phyloP scores from a whole-genome alignment of 2,888 invertebrate genomes.

The Dryadula phaetusa region DNA sequence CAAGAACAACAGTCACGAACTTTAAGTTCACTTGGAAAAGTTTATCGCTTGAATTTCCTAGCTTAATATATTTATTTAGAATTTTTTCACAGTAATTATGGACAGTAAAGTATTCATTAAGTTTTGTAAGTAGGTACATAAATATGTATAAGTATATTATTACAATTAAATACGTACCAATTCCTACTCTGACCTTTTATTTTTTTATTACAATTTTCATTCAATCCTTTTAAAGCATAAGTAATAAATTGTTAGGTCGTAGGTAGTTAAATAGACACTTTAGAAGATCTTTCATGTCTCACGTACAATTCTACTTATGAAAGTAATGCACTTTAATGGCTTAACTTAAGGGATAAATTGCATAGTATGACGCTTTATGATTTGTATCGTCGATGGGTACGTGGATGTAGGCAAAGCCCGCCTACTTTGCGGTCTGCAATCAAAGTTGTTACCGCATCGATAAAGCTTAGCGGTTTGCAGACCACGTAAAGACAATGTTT shows the following conservation, averaged over 20 bases:
- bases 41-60: slow-evolving; percentile 5
- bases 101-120: no score
- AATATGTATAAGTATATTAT: not conserved
- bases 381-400: slow-evolving; percentile 49
- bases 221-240: slow-evolving; percentile 48
- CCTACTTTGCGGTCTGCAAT: slow-evolving; percentile 53
- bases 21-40: slow-evolving; percentile 29
- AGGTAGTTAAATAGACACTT: slow-evolving; percentile 65
- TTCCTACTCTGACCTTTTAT: no score
- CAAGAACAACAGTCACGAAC: slow-evolving; percentile 48
- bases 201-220: not conserved
- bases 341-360: slow-evolving; percentile 51
- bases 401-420: slow-evolving; percentile 48
- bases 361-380: slow-evolving; percentile 47
- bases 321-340: slow-evolving; percentile 53
- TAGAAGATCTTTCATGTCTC: slow-evolving; percentile 53
- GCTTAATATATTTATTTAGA: slow-evolving; percentile 1
- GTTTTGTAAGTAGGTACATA: no score
- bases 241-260: slow-evolving; percentile 78
- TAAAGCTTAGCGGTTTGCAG: slow-evolving; percentile 55
- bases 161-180: no score
- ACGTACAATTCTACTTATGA: slow-evolving; percentile 48
- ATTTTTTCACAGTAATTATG: not conserved
- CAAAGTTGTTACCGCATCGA: slow-evolving; percentile 51
- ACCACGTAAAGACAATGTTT: slow-evolving; percentile 52